These are phyloP conservation scores for Hapalemur alaotrensis DNA, from an alignment of 2,797 vertebrate genomes.

Conservation along the genomic window DNA sequence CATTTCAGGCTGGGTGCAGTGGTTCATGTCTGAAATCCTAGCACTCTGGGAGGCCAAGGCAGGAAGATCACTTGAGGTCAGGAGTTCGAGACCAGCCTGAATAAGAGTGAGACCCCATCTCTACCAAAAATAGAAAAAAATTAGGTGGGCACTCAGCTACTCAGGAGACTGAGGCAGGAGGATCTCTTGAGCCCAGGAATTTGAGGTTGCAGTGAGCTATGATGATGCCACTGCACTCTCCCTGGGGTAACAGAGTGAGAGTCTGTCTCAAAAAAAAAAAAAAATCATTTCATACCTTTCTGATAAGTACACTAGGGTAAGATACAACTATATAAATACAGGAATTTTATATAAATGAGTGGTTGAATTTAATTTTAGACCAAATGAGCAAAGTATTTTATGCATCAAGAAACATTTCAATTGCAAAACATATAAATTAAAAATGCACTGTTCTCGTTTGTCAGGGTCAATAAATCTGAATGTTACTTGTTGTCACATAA, in stretches of 20 bases:
- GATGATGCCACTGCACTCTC: too few species aligned
- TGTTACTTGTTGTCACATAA: neutral
- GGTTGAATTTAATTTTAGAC: neutral
- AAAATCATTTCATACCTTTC: neutral
- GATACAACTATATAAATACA: neutral
- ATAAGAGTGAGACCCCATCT: too few species aligned
- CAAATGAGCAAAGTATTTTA: constrained; percentile 29
- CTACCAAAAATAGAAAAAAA: too few species aligned
- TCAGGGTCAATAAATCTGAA: neutral
- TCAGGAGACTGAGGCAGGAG: too few species aligned
- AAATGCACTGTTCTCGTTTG: neutral
- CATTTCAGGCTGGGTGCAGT: neutral
- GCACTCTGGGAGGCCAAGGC: too few species aligned
- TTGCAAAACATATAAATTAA: neutral
- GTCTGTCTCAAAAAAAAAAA: neutral
- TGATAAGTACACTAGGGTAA: neutral
- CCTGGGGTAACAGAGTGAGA: too few species aligned
- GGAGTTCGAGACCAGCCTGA: too few species aligned
- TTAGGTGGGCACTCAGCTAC: too few species aligned
- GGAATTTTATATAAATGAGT: constrained; percentile 25
- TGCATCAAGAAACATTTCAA: neutral
- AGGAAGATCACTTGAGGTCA: too few species aligned
- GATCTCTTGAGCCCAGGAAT: too few species aligned
- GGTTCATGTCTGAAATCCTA: too few species aligned
- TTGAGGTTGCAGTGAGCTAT: too few species aligned